A percentile compares a stretch with the other conserved stretches of the same genome.
These are phyloP conservation scores for Macropodus opercularis DNA, from an alignment of 2,797 vertebrate genomes.

Conservation along the genomic window DNA sequence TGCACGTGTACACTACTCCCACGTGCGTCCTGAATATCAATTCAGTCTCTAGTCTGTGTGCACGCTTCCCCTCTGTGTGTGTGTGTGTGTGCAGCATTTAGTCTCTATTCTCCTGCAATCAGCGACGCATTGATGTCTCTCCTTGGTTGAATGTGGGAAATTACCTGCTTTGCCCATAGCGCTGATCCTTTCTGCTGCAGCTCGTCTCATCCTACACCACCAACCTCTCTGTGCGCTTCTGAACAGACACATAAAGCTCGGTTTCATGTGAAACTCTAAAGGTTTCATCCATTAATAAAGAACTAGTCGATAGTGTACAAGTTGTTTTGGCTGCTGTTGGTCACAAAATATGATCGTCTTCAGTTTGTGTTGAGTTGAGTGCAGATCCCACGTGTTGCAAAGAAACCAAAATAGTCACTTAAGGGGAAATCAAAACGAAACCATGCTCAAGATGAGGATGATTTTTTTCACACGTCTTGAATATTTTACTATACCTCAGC, in stretches of 20 bases:
- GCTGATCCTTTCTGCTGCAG: constrained; percentile 24
- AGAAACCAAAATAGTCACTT: neutral
- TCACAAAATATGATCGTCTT: no score
- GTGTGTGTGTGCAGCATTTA: constrained; percentile 4
- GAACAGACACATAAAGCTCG: constrained; percentile 1
- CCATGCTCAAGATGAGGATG: neutral
- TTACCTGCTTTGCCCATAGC: constrained; percentile 38
- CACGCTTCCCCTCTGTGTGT: neutral
- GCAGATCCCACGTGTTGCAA: constrained; percentile 2
- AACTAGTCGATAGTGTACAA: no score
- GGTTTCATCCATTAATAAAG: no score
- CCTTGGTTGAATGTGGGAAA: constrained; percentile 57
- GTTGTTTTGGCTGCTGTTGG: no score
- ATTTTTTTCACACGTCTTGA: neutral
- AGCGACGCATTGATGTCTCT: constrained; percentile 47
- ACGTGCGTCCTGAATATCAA: constrained; percentile 15
- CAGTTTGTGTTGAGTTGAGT: neutral
- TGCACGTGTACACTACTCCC: neutral
- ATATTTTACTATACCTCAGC: constrained; percentile 4
- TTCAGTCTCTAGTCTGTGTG: neutral
- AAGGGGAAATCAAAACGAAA: neutral
- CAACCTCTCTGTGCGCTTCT: neutral
- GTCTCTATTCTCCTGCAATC: constrained; percentile 56
- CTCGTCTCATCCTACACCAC: neutral
- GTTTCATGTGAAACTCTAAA: no score